phyloP scores from a whole-genome alignment of 1,140 invertebrate species.

The Drosophila ohnishii region DNA sequence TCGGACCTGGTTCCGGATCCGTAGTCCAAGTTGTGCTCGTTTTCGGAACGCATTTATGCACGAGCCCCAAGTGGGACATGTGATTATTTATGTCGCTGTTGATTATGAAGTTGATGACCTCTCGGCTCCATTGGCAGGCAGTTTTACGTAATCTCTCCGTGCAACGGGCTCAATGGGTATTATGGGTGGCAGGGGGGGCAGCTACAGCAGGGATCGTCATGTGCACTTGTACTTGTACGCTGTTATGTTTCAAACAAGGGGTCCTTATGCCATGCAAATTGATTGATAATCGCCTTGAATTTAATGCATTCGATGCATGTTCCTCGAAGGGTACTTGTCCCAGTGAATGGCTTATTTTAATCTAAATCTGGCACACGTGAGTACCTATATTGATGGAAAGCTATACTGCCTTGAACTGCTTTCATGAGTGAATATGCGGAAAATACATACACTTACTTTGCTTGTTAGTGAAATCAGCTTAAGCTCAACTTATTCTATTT shows the following conservation, averaged over 20 bases:
- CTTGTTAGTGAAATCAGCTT: background rate
- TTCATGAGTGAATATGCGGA: background rate
- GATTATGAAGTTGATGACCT: conserved; percentile 70
- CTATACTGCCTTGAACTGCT: conserved; percentile 1
- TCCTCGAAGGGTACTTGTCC: background rate
- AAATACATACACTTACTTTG: background rate
- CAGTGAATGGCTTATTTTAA: conserved; percentile 34
- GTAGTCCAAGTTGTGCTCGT: conserved; percentile 21
- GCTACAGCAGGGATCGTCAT: conserved; percentile 2
- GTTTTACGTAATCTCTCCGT: conserved; percentile 38
- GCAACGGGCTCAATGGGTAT: conserved; percentile 15
- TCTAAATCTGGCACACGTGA: conserved; percentile 41
- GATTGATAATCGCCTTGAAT: conserved; percentile 61
- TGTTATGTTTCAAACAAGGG: conserved; percentile 13
- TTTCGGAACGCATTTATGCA: conserved; percentile 54
- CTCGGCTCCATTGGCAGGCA: conserved; percentile 25
- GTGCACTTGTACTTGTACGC: conserved; percentile 13
- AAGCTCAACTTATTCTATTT: background rate
- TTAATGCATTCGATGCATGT: conserved; percentile 20
- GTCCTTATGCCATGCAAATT: conserved; percentile 51
- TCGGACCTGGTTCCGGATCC: conserved; percentile 1
- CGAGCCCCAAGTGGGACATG: conserved; percentile 57
- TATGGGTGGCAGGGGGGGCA: background rate
- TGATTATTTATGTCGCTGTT: conserved; percentile 70
- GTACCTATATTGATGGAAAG: conserved; percentile 41